A percentile compares a stretch with the other conserved stretches of the same genome.
phyloP scores from a whole-genome alignment of 2,888 invertebrate species.

The Stenurella melanura region DNA sequence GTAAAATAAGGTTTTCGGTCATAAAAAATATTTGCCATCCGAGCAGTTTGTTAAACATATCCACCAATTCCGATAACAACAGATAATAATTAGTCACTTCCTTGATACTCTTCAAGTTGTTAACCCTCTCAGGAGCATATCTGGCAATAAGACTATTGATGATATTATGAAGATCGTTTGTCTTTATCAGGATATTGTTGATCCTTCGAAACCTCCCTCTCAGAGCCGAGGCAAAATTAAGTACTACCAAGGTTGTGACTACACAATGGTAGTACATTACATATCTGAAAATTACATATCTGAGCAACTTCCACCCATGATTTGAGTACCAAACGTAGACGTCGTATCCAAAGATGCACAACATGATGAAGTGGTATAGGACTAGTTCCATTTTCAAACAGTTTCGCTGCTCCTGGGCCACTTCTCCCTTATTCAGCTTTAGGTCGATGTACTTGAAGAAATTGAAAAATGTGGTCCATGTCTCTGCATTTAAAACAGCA shows the following conservation, averaged over 20 bases:
- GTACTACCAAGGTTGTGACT: slow-evolving; percentile 41
- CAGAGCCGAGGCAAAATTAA: slow-evolving; percentile 51
- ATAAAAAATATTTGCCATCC: slow-evolving; percentile 53
- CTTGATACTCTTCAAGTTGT: slow-evolving; percentile 49
- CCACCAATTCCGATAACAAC: slow-evolving; percentile 49
- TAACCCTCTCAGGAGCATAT: slow-evolving; percentile 35
- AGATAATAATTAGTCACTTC: slow-evolving; percentile 51
- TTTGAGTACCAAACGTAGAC: slow-evolving; percentile 45
- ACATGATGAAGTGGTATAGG: slow-evolving; percentile 35
- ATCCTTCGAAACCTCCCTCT: slow-evolving; percentile 46
- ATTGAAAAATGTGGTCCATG: slow-evolving; percentile 49
- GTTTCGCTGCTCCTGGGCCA: neutral
- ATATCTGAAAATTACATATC: slow-evolving; percentile 43
- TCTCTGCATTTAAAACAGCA: slow-evolving; percentile 42
- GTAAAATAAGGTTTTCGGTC: slow-evolving; percentile 46
- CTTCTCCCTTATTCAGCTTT: slow-evolving; percentile 41
- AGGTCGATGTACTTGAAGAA: slow-evolving; percentile 44
- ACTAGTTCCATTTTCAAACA: slow-evolving; percentile 38
- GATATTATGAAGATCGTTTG: slow-evolving; percentile 47
- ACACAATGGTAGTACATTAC: slow-evolving; percentile 41
- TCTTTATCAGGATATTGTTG: slow-evolving; percentile 46
- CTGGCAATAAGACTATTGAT: slow-evolving; percentile 47
- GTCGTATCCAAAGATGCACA: slow-evolving; percentile 46
- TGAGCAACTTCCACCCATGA: slow-evolving; percentile 41
- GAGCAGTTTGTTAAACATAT: slow-evolving; percentile 52